Conservation (phyloP, 2,888 invertebrate genomes). For the Tetramorium bicarinatum region DNA sequence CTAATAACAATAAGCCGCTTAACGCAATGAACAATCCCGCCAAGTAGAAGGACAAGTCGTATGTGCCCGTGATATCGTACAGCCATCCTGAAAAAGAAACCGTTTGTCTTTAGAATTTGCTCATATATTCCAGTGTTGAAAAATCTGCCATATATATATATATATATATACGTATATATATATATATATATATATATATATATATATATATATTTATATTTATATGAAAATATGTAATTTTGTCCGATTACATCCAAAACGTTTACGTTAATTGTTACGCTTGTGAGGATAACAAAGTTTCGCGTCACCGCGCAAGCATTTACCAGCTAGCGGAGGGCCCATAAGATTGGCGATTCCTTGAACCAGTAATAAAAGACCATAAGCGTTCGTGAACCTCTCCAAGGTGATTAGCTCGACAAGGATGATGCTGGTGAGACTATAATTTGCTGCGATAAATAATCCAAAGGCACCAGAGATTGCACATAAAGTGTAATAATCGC, state of each 20-base stretch:
- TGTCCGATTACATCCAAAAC: no score
- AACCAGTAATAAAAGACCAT: conserved; percentile 94
- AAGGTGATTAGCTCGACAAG: conserved; percentile 96
- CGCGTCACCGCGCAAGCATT: conserved; percentile 65
- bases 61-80: conserved; percentile 92
- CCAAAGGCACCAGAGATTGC: conserved; percentile 93
- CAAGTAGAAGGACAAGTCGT: conserved; percentile 93
- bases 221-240: no score
- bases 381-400: conserved; percentile 96
- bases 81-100: conserved; percentile 90
- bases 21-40: conserved; percentile 93
- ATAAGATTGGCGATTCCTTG: conserved; percentile 96
- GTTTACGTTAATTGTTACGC: not conserved
- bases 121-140: not conserved
- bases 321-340: conserved; percentile 96
- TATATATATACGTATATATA: no score
- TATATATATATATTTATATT: no score
- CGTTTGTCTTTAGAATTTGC: not conserved
- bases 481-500: conserved; percentile 88
- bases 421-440: conserved; percentile 96
- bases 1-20: conserved; percentile 90
- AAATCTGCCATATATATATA: not conserved
- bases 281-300: not conserved
- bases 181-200: no score
- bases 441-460: conserved; percentile 96